Evolutionary conservation across 2,113 vertebrate genomes (phyloP).

Genomic region (Phyllostomus hastatus): DNA sequence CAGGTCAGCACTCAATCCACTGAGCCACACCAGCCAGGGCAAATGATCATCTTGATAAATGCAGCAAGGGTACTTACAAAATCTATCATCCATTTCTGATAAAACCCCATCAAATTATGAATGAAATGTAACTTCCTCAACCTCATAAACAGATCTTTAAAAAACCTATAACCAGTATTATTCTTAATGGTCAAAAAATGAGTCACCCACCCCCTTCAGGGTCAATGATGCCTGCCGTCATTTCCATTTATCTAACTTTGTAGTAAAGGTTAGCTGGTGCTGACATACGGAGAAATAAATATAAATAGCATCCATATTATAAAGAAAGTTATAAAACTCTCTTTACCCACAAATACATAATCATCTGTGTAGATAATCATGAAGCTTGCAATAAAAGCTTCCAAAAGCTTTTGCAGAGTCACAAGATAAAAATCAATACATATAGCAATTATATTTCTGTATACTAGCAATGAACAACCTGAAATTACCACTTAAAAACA

Average conservation of each 20-base stretch:
- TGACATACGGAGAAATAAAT: background rate
- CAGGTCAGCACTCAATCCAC: too few relatives aligned
- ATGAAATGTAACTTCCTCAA: background rate
- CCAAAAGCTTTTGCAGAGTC: background rate
- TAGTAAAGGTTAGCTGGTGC: background rate
- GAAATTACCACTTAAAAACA: background rate
- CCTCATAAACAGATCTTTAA: background rate
- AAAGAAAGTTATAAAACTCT: background rate
- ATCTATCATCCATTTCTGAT: background rate
- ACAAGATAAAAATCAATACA: background rate
- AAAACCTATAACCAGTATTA: background rate
- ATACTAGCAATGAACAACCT: background rate
- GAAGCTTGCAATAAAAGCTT: background rate
- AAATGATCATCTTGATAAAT: background rate
- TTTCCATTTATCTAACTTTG: background rate
- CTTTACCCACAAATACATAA: background rate
- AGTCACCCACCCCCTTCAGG: background rate
- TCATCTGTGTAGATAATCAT: background rate
- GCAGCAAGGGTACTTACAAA: background rate
- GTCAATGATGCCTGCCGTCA: background rate
- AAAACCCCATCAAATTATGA: background rate
- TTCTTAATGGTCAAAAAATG: background rate
- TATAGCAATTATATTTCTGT: background rate
- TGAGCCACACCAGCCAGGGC: too few relatives aligned
- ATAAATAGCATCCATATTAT: background rate